Percentiles rank a stretch among this genome's conserved stretches.
phyloP scores from a whole-genome alignment of 2,797 vertebrate species.

The Alectoris magna region DNA sequence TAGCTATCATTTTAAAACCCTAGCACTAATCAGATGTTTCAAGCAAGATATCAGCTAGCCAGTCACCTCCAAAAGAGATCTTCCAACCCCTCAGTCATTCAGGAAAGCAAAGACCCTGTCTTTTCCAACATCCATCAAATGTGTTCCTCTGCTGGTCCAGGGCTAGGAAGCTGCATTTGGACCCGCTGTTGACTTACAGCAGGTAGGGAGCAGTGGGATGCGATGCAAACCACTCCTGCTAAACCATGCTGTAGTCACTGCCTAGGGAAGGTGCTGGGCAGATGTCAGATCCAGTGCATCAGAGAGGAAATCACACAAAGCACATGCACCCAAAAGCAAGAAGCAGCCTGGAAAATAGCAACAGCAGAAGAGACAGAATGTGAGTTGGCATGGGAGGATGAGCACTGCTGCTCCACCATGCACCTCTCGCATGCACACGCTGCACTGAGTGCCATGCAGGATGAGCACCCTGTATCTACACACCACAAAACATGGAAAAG shows the following conservation, averaged over 20 bases:
- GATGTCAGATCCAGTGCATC: background rate
- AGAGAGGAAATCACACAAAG: background rate
- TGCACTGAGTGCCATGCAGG: rapidly evolving
- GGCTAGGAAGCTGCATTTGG: background rate
- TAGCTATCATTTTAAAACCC: background rate
- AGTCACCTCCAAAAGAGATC: background rate
- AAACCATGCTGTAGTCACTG: background rate
- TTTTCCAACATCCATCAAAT: background rate
- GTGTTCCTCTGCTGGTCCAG: background rate
- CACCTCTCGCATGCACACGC: rapidly evolving
- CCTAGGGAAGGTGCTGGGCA: background rate
- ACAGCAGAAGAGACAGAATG: background rate
- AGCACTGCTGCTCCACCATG: background rate
- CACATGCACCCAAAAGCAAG: background rate
- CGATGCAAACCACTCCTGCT: rapidly evolving
- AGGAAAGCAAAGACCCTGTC: background rate
- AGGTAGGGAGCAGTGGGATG: background rate
- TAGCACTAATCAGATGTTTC: background rate
- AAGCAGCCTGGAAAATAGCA: background rate
- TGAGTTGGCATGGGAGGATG: rapidly evolving
- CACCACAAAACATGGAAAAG: background rate
- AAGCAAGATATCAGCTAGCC: background rate
- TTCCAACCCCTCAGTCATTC: background rate
- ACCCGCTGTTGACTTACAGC: background rate
- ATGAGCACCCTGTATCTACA: background rate